Base-by-base conservation (phyloP, 2,113 vertebrate genomes). In the Muntiacus reevesi region DNA sequence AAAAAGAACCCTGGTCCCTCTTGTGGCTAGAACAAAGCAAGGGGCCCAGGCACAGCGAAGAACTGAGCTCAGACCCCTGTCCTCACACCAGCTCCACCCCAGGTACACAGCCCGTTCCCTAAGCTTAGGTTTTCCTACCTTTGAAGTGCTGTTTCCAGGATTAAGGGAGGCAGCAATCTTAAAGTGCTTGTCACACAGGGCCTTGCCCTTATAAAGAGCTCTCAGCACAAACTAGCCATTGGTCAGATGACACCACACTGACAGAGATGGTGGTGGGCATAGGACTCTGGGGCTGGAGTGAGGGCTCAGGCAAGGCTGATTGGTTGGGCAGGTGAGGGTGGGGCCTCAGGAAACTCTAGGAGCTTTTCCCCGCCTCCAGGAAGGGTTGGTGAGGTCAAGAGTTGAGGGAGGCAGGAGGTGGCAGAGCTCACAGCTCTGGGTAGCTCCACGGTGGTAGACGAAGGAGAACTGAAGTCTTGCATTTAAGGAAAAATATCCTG, bases 381-480 rank as follows among this genome's bases (percentile, higher is more conserved):
- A 36, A 7, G 1, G 23, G 14, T 2, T 10, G 4, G 59, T 0
- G 28, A 17, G 16, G 43, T 11, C 36, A 3, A 21, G 55, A 36
- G 15, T 45, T 8, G 43, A 14, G 7, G 59, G 45, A 7, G 8
- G 59, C 27, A 1, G 11, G 50, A 43, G 2, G 13, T 23, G 27
- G n/a, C 54, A 43, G 59, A 43, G 67, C 67, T 40, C 67, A 40
- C 54, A 9, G 45, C 3, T 23, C 91, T 89, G 28, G 93, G 88
- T 1, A 11, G 86, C 23, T 57, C 40, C 87, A 27, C 50, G 43
- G 25, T 93, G n/a, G n/a, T 82, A 74, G 30, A 28, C 6, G 14
- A 93, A 67, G 97, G 95, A 91, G 93, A 87, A 87, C 15, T 28
- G 50, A 87, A 96, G 82, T 91, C 87, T 84, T 60, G 45, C 81